A percentile compares a stretch with the other conserved stretches of the same genome.
Conservation (phyloP, 2,888 invertebrate species). For the Alloscopus bannaensis region DNA sequence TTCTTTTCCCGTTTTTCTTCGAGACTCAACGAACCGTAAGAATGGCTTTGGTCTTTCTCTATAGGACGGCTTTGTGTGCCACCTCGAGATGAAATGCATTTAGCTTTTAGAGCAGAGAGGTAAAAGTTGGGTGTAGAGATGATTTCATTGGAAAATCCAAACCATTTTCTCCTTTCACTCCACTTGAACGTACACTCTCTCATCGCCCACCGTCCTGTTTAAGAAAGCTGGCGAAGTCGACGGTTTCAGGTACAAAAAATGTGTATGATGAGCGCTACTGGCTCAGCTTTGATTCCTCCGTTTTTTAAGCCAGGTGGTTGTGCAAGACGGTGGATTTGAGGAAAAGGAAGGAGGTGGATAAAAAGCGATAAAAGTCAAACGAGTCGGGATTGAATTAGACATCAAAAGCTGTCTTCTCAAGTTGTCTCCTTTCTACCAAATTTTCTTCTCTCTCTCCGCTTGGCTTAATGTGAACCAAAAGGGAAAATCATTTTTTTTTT, state of each 20-base stretch:
- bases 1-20: conserved; percentile 10
- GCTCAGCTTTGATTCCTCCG: too few relatives aligned
- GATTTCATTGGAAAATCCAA: neutral
- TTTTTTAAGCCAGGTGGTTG: conserved; percentile 10
- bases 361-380: conserved; percentile 20
- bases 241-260: too few relatives aligned
- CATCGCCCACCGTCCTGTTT: too few relatives aligned
- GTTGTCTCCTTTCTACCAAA: neutral
- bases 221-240: too few relatives aligned
- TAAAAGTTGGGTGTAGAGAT: conserved; percentile 12
- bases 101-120: neutral
- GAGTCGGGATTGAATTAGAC: conserved; percentile 19
- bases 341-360: conserved; percentile 1
- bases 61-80: too few relatives aligned
- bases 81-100: conserved; percentile 1
- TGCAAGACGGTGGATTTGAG: neutral
- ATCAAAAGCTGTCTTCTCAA: conserved; percentile 19
- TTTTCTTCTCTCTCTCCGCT: neutral
- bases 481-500: conserved; percentile 8
- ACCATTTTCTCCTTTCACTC: neutral
- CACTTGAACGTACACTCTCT: neutral
- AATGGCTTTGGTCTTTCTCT: too few relatives aligned
- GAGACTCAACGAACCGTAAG: conserved; percentile 51
- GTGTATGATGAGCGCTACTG: too few relatives aligned
- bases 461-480: too few relatives aligned